A percentile compares a stretch with the other conserved stretches of the same genome.
These are phyloP conservation scores for Prochilodus magdalenae DNA, from an alignment of 2,113 vertebrate genomes.

Conservation along the genomic window DNA sequence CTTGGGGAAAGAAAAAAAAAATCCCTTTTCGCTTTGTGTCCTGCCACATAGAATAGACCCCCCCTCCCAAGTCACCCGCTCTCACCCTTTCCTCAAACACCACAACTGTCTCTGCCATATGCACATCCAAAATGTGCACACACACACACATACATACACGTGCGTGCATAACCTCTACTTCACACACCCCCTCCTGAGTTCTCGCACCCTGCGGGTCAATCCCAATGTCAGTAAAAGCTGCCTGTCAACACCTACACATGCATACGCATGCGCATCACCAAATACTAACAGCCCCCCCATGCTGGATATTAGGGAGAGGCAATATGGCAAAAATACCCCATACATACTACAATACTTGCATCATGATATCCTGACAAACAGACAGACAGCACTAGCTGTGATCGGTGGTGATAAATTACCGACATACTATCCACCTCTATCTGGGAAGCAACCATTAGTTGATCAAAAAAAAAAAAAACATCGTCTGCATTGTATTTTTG, in stretches of 20 bases:
- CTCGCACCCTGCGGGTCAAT: slow-evolving; percentile 59
- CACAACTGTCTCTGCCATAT: slow-evolving; percentile 70
- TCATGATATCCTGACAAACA: too few species aligned
- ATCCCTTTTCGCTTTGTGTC: slow-evolving; percentile 47
- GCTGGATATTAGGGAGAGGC: too few species aligned
- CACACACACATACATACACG: slow-evolving; percentile 7
- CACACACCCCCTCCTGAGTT: slow-evolving; percentile 40
- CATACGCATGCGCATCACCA: slow-evolving; percentile 44
- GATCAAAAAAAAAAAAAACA: too few species aligned
- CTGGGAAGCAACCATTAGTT: too few species aligned
- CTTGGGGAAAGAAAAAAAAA: slow-evolving; percentile 36
- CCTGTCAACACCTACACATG: slow-evolving; percentile 41
- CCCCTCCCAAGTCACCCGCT: slow-evolving; percentile 10
- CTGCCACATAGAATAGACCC: slow-evolving; percentile 71
- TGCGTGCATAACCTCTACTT: slow-evolving; percentile 28
- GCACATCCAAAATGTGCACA: slow-evolving; percentile 54
- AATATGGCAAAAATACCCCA: too few species aligned
- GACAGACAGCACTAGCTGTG: too few species aligned
- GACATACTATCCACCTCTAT: too few species aligned
- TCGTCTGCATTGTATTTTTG: too few species aligned
- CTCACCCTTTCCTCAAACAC: slow-evolving; percentile 48
- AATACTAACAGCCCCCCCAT: slow-evolving; percentile 41
- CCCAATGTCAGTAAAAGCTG: slow-evolving; percentile 63
- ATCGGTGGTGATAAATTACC: too few species aligned
- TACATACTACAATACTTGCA: too few species aligned